phyloP scores from a whole-genome alignment of 1,140 invertebrate species.

The Chironomus tepperi region DNA sequence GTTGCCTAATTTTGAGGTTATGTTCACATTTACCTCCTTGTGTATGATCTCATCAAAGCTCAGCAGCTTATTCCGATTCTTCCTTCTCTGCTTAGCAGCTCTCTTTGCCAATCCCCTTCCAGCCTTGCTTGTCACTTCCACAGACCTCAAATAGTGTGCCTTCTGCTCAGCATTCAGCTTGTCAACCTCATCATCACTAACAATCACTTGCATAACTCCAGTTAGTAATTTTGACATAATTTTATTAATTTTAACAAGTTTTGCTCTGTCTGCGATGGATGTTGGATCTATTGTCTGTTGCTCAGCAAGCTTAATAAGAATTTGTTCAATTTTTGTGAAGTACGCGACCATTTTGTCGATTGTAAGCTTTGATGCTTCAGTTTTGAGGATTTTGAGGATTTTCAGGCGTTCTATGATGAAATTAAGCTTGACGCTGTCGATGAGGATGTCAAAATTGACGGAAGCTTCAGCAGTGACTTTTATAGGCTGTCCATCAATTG shows the following conservation, averaged over 20 bases:
- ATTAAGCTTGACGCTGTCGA: neutral
- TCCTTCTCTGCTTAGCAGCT: neutral
- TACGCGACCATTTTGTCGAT: neutral
- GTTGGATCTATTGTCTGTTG: neutral
- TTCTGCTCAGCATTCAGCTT: neutral
- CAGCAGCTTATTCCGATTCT: neutral
- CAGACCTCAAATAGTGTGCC: neutral
- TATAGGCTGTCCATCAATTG: neutral
- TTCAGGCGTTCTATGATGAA: neutral
- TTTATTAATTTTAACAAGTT: neutral
- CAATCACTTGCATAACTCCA: neutral
- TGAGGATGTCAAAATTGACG: neutral
- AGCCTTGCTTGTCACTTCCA: neutral
- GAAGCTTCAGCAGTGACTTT: neutral
- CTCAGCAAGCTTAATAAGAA: neutral
- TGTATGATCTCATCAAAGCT: neutral
- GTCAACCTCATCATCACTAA: neutral
- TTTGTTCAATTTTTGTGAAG: neutral
- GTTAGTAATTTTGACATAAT: neutral
- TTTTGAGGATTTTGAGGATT: neutral
- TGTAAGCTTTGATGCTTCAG: neutral
- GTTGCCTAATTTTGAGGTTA: neutral
- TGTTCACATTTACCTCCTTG: neutral
- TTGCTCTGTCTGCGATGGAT: neutral
- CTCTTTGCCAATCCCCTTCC: neutral